Evolutionary conservation across 1,140 invertebrate genomes (phyloP).

Genomic region (Lerema accius): DNA sequence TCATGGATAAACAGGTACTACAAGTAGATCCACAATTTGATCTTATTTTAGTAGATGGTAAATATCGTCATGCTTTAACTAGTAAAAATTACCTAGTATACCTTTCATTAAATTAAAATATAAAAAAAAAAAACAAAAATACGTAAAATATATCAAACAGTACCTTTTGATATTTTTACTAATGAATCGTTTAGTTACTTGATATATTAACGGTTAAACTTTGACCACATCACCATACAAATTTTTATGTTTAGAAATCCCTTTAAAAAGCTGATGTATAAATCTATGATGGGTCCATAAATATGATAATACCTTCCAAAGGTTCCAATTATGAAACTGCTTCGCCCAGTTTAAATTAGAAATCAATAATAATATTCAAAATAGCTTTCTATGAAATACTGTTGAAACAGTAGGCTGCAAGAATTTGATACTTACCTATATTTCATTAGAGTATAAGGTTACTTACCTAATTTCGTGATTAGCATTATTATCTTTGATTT

Average conservation of each 20-base stretch:
- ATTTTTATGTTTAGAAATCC: constrained; percentile 11
- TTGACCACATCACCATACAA: constrained; percentile 1
- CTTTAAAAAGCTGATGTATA: constrained; percentile 21
- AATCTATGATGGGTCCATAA: constrained; percentile 15
- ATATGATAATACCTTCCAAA: constrained; percentile 11
- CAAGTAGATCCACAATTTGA: too few species aligned
- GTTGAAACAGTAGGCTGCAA: background rate
- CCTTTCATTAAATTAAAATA: too few species aligned
- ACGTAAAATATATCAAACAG: too few species aligned
- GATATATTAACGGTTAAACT: constrained; percentile 7
- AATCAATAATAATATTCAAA: constrained; percentile 9
- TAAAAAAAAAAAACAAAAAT: too few species aligned
- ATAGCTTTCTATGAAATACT: constrained; percentile 17
- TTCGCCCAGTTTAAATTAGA: constrained; percentile 14
- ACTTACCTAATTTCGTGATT: background rate
- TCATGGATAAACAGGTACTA: too few species aligned
- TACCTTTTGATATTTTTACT: too few species aligned
- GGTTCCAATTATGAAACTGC: constrained; percentile 12
- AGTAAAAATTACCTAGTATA: too few species aligned
- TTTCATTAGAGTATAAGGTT: background rate
- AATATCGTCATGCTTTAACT: too few species aligned
- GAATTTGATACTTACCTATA: background rate
- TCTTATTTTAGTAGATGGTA: too few species aligned
- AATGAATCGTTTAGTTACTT: too few species aligned
- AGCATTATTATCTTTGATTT: background rate